phyloP scores from a whole-genome alignment of 2,113 vertebrate genomes.

The Paramisgurnus dabryanus region DNA sequence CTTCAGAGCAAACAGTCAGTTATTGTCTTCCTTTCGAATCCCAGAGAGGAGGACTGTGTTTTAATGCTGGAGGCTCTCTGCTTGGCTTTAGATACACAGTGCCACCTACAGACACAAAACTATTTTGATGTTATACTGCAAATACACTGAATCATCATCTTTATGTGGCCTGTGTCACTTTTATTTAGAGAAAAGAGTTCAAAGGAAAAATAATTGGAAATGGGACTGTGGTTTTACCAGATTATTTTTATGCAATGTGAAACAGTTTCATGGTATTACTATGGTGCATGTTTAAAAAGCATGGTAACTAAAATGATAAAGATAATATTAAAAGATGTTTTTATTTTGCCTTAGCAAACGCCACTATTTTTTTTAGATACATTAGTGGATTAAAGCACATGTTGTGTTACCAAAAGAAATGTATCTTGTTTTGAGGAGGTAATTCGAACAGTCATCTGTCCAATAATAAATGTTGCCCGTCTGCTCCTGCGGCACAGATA shows the following conservation, averaged over 20 bases:
- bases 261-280: too few relatives aligned
- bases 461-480: slow-evolving; percentile 18
- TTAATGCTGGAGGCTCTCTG: neutral
- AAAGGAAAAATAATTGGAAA: neutral
- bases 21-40: neutral
- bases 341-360: too few relatives aligned
- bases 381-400: neutral
- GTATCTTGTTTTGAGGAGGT: slow-evolving; percentile 19
- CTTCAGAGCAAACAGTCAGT: slow-evolving; percentile 9
- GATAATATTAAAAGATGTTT: too few relatives aligned
- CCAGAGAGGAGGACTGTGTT: neutral
- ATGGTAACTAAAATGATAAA: too few relatives aligned
- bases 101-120: slow-evolving; percentile 65
- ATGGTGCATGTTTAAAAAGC: too few relatives aligned
- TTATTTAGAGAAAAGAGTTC: neutral
- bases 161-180: neutral
- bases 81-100: slow-evolving; percentile 64
- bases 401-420: slow-evolving; percentile 1
- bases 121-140: neutral
- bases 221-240: neutral
- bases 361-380: too few relatives aligned
- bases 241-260: neutral
- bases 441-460: slow-evolving; percentile 10
- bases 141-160: neutral
- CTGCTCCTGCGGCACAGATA: neutral